Evolutionary conservation across 2,797 vertebrate genomes (phyloP), one percentile per base, ranked within the genome.

Genomic region (Ctenopoma multispine): DNA sequence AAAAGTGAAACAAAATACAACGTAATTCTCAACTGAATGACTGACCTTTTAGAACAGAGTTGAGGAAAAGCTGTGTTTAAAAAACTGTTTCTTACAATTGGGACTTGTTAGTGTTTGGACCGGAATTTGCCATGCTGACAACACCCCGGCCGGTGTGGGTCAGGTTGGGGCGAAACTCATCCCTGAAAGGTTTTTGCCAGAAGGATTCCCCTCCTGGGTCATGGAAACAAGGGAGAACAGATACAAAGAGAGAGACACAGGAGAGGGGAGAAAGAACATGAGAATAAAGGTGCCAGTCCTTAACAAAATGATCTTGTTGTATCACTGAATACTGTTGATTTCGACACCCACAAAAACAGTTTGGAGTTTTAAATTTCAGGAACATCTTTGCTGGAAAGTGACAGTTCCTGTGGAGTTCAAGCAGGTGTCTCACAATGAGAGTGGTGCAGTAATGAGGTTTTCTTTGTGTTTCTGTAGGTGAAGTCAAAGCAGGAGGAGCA

Each of bases 61-160:
- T 40, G 21, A 38, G 23, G 0, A 27, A 15, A 9, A 2, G 47
- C 17, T 8, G 5, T 7, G 4, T 46, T 6, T 3, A 9, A 55
- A 34, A 59, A 44, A 17, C 29, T 1, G 1, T 21, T 41, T 70
- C 97, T 98, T 93, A 99, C 98, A 99, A 99, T 76, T 99, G 98
- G 5, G 97, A 99, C 81, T 97, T 99, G 92, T 99, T 99, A 81
- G 95, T 96, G 92, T 99, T 97, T 50, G 98, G 96, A 24, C 98
- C 98, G 0, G 97, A 97, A 85, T 99, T 99, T 38, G 98, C 98
- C 98, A 99, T 99, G 83, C 98, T 99, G 64, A 99, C 96, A 62
- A 99, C 75, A 3, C 98, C 98, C 1, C 97, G 94, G 20, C 98
- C 98, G 0, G 96, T 96, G 80, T 99, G 97, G 0, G 97, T 97